Evolutionary conservation across 2,888 invertebrate genomes (phyloP), one percentile per base, ranked within the genome.

Genomic region (Nowickia ferox): DNA sequence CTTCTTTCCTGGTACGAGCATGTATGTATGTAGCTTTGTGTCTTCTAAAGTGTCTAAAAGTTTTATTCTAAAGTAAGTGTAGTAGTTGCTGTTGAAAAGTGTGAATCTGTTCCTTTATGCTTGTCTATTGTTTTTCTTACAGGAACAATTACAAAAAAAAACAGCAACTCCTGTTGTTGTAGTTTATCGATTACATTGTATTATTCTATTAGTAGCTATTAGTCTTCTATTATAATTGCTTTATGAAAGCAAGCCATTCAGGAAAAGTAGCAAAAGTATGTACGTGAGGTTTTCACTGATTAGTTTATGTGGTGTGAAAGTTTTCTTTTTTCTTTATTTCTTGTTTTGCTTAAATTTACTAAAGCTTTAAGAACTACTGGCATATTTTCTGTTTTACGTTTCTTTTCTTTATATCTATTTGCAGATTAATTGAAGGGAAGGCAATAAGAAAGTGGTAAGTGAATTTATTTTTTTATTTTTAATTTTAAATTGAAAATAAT

Each of bases 181-280:
- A 76, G 66, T 83, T 86, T 86, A 86, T 86, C 83, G 86, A 86
- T 86, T 86, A 86, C 82, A 86, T 86, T 86, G 83, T 86, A 83
- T 86, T 86, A 86, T 83, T 86, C 86, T 86, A 86, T 86, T 86
- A 86, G 86, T 86, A 83, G 83, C 83, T 86, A 86, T 83, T 86
- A 86, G 86, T 86, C 82, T 75, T 72, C 77, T 40, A 84, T 86
- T 86, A 86, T 86, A 86, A 86, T 86, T 86, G 86, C 83, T 86
- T 86, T 86, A 80, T 86, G 83, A 86, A 83, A 80, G 75, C 46
- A 68, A 71, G 9, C 59, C 63, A 78, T 76, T 51, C 82, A 48
- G 77, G 66, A 66, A 66, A 74, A 76, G 53, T 85, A 74, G 63
- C 68, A 72, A 76, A 77, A 66, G 51, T 76, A 71, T 72, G 79